These are phyloP conservation scores for Erynnis tages DNA, from an alignment of 2,888 invertebrate genomes.

Conservation along the genomic window DNA sequence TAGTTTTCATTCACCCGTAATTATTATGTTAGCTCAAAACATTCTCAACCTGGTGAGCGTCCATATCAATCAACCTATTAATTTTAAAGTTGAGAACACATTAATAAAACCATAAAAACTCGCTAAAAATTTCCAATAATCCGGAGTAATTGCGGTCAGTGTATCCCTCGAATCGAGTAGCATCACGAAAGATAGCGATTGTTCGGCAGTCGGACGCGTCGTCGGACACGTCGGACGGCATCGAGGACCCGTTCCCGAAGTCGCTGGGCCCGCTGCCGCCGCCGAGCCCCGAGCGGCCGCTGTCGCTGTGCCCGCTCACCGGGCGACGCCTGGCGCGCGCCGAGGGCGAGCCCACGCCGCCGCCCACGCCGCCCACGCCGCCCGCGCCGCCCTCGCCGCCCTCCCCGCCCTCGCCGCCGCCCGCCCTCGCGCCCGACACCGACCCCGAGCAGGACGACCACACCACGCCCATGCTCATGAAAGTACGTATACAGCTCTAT, in stretches of 20 bases:
- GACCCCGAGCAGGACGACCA: conserved; percentile 7
- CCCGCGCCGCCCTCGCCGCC: conserved; percentile 42
- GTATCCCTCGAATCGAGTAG: no score
- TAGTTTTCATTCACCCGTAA: no score
- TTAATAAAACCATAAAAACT: no score
- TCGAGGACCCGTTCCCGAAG: conserved; percentile 83
- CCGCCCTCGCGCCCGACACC: background rate
- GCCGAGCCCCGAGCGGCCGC: conserved; percentile 84
- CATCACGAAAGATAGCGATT: background rate
- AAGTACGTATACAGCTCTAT: no score
- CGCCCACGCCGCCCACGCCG: conserved; percentile 76
- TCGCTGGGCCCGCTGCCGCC: conserved; percentile 73
- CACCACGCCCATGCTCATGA: background rate
- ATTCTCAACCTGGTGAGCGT: no score
- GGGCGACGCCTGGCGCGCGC: conserved; percentile 78
- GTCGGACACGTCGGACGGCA: conserved; percentile 82
- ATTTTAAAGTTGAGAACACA: no score
- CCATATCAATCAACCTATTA: no score
- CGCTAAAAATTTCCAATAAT: no score
- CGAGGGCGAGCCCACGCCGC: conserved; percentile 83
- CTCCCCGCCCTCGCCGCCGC: conserved; percentile 35
- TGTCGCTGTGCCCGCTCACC: conserved; percentile 83
- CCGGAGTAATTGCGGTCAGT: no score
- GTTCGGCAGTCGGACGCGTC: conserved; percentile 56
- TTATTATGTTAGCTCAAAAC: no score